A percentile compares a stretch with the other conserved stretches of the same genome.
These are phyloP conservation scores for Crematogaster levior DNA, from an alignment of 2,888 invertebrate species.

Conservation along the genomic window DNA sequence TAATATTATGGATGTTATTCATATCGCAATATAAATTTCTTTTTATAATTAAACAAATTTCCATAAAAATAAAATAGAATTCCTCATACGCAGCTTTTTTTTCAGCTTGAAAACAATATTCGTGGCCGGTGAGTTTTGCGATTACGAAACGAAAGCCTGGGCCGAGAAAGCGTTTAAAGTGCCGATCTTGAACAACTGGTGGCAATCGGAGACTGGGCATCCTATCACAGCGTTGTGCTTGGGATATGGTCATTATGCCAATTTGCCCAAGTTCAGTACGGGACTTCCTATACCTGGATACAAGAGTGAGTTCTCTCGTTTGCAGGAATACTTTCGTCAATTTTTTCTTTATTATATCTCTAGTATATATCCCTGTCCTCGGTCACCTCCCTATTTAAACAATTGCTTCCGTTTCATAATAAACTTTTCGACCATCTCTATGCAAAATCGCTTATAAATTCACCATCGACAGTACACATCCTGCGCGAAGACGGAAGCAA, in stretches of 20 bases:
- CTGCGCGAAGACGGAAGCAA: constrained; percentile 90
- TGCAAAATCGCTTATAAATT: neutral
- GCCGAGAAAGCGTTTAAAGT: constrained; percentile 90
- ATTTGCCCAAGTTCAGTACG: constrained; percentile 92
- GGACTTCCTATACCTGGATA: constrained; percentile 97
- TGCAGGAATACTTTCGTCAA: neutral
- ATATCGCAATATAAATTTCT: neutral
- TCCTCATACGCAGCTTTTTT: neutral
- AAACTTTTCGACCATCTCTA: neutral
- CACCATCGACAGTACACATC: constrained; percentile 87
- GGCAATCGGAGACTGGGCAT: constrained; percentile 98
- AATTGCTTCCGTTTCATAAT: neutral
- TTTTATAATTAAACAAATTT: neutral
- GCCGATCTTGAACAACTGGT: constrained; percentile 96
- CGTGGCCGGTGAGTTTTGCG: constrained; percentile 97
- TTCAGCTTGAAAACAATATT: constrained; percentile 89
- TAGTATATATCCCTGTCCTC: too few relatives aligned
- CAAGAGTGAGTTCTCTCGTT: constrained; percentile 88
- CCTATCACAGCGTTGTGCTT: constrained; percentile 94
- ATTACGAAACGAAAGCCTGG: constrained; percentile 95
- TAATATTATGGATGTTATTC: neutral
- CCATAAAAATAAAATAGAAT: neutral
- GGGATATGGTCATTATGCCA: constrained; percentile 90
- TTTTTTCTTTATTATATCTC: neutral
- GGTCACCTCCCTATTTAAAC: neutral